These are phyloP conservation scores for Torymus tubicola DNA, from an alignment of 2,888 invertebrate genomes.

Conservation along the genomic window DNA sequence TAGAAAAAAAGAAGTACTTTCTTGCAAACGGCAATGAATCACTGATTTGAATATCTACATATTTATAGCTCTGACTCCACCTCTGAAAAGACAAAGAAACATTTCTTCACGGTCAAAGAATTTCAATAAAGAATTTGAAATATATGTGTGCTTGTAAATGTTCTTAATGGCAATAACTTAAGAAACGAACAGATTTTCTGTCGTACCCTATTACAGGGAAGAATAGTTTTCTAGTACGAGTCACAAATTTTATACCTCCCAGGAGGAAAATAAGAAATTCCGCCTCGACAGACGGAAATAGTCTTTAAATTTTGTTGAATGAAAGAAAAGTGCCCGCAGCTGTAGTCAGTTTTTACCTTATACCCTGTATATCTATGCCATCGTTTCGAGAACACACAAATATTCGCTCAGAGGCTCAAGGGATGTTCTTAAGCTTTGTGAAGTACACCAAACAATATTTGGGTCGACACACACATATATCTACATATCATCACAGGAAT, in stretches of 20 bases:
- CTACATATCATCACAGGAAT: too few species aligned
- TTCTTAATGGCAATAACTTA: background rate
- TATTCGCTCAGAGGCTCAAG: background rate
- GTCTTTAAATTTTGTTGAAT: constrained; percentile 40
- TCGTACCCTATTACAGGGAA: background rate
- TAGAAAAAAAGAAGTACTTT: background rate
- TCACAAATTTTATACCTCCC: background rate
- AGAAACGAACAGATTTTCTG: background rate
- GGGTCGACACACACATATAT: too few species aligned
- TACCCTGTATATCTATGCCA: background rate
- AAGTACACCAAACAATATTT: too few species aligned
- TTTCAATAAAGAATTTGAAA: background rate
- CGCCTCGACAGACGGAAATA: constrained; percentile 5
- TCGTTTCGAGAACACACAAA: constrained; percentile 1
- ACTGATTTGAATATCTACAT: constrained; percentile 2
- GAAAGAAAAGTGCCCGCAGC: constrained; percentile 19
- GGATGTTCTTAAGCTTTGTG: too few species aligned
- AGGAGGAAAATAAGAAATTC: background rate
- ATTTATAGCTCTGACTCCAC: constrained; percentile 7
- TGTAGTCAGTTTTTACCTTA: constrained; percentile 10
- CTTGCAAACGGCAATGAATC: background rate
- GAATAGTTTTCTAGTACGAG: constrained; percentile 5
- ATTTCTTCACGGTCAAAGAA: background rate
- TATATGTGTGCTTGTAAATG: too few species aligned
- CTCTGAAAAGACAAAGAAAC: background rate